Evolutionary conservation across 2,797 vertebrate genomes (phyloP).

Genomic region (Chaunax sp.): DNA sequence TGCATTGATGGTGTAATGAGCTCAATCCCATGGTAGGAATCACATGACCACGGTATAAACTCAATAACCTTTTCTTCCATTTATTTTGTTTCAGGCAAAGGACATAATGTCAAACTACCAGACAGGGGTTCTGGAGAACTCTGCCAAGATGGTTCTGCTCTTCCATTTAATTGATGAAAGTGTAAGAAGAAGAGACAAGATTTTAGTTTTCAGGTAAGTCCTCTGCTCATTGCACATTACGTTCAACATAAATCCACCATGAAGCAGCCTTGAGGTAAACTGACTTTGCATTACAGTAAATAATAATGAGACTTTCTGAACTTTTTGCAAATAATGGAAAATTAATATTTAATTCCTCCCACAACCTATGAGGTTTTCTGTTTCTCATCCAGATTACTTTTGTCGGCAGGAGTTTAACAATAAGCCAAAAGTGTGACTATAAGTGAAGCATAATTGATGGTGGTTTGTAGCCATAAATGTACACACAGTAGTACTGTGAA

Average conservation of each 20-base stretch:
- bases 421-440: neutral
- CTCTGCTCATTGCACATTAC: neutral
- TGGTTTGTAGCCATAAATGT: constrained; percentile 3
- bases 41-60: neutral
- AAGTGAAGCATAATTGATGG: neutral
- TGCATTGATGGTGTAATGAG: too few relatives aligned
- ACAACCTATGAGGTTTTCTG: neutral
- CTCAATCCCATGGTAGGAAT: neutral
- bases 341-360: neutral
- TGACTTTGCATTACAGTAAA: constrained; percentile 14
- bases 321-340: constrained; percentile 6
- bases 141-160: constrained; percentile 97
- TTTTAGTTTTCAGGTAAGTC: constrained; percentile 95
- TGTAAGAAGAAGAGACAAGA: constrained; percentile 92
- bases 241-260: constrained; percentile 32
- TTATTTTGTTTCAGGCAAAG: constrained; percentile 87
- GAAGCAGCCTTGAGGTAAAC: constrained; percentile 30
- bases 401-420: constrained; percentile 3
- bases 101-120: constrained; percentile 93
- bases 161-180: constrained; percentile 97
- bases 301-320: constrained; percentile 9
- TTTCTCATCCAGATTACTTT: neutral
- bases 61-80: constrained; percentile 7
- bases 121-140: constrained; percentile 93
- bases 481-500: neutral